A percentile compares a stretch with the other conserved stretches of the same genome.
phyloP scores from a whole-genome alignment of 2,888 invertebrate species.

The Conus canariensis region DNA sequence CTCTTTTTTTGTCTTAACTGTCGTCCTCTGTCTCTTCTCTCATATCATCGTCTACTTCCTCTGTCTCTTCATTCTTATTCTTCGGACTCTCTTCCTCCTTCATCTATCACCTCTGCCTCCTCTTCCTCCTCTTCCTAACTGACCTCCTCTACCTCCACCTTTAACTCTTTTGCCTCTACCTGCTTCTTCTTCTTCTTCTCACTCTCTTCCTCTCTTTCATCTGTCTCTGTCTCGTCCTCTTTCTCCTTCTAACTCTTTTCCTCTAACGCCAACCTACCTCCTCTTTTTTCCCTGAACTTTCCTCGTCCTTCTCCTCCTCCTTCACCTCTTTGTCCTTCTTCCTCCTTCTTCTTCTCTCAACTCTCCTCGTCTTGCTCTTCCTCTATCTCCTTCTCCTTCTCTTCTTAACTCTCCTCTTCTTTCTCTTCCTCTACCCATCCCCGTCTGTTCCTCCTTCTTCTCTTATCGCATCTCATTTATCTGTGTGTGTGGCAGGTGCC shows the following conservation, averaged over 20 bases:
- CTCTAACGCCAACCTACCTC: not conserved
- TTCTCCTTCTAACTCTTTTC: not conserved
- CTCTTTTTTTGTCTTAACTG: too few relatives aligned
- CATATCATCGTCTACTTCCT: not conserved
- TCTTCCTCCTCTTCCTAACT: not conserved
- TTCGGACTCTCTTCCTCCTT: not conserved
- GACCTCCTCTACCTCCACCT: not conserved
- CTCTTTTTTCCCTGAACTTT: too few relatives aligned
- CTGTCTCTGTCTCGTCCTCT: not conserved
- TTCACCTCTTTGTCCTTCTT: not conserved
- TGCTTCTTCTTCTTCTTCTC: not conserved
- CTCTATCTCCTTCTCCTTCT: constrained; percentile 38
- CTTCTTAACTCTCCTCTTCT: constrained; percentile 29
- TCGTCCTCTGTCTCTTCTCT: not conserved
- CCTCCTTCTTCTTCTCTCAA: constrained; percentile 26
- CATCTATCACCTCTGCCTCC: not conserved
- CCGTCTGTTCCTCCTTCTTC: too few relatives aligned
- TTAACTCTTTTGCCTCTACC: not conserved
- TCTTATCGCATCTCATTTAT: too few relatives aligned
- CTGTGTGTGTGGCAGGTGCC: too few relatives aligned
- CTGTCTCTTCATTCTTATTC: not conserved
- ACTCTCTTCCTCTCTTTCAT: not conserved
- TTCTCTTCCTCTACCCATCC: not conserved
- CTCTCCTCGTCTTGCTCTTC: constrained; percentile 30
- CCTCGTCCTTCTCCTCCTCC: too few relatives aligned